A percentile compares a stretch with the other conserved stretches of the same genome.
Evolutionary conservation across 2,888 invertebrate genomes (phyloP).

Genomic region (Plusia festucae): DNA sequence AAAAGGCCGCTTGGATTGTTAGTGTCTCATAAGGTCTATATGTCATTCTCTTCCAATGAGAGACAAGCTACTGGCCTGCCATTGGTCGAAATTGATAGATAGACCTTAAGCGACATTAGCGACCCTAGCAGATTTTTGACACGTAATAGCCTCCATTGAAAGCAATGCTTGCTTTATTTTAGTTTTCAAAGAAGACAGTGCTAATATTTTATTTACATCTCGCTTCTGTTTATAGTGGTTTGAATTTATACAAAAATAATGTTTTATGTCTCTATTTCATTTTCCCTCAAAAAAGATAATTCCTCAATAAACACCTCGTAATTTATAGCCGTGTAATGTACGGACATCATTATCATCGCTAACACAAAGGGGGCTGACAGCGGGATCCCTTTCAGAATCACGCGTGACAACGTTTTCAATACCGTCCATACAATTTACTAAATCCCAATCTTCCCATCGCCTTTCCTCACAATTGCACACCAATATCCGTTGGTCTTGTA

Average conservation of each 20-base stretch:
- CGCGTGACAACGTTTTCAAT: conserved; percentile 77
- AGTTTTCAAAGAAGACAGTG: too few species aligned
- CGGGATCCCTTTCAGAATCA: conserved; percentile 64
- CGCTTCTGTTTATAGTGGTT: too few species aligned
- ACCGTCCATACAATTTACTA: conserved; percentile 73
- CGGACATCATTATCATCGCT: conserved; percentile 55
- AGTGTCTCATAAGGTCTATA: too few species aligned
- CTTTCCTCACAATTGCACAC: conserved; percentile 80
- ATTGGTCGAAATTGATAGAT: too few species aligned
- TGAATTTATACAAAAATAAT: not conserved
- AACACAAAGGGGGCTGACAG: conserved; percentile 59
- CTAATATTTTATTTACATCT: too few species aligned
- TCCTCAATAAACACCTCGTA: conserved; percentile 22
- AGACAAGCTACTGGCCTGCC: too few species aligned
- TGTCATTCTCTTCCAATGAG: too few species aligned
- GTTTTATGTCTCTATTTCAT: conserved; percentile 3
- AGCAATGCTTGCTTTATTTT: too few species aligned
- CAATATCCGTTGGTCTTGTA: conserved; percentile 71
- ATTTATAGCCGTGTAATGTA: conserved; percentile 43
- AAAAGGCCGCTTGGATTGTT: too few species aligned
- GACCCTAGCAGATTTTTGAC: too few species aligned
- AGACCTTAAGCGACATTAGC: too few species aligned
- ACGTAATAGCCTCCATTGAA: too few species aligned
- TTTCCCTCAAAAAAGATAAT: conserved; percentile 20
- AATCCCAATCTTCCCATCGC: conserved; percentile 63